Conservation (phyloP, 92 coral and sea anemone genomes). For the Montipora capitata region DNA sequence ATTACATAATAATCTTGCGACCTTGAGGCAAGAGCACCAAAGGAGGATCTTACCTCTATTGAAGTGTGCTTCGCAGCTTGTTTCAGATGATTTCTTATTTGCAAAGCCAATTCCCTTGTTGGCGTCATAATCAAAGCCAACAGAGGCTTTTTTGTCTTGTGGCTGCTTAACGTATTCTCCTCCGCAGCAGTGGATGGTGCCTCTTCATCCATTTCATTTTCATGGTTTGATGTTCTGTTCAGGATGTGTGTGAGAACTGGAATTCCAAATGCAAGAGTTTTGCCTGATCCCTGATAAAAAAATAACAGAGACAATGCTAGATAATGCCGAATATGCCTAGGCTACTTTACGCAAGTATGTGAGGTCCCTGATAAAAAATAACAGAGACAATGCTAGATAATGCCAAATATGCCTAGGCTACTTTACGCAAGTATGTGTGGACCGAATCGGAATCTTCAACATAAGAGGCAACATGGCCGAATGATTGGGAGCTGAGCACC, state of each 20-base stretch:
- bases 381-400: too few relatives aligned
- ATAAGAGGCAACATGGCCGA: too few relatives aligned
- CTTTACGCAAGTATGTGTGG: too few relatives aligned
- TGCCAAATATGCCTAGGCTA: too few relatives aligned
- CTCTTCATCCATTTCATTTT: not conserved
- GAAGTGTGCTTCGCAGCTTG: constrained; percentile 81
- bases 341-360: too few relatives aligned
- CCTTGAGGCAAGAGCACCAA: not conserved
- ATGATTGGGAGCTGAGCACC: too few relatives aligned
- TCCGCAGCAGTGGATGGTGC: too few relatives aligned
- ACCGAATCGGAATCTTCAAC: too few relatives aligned
- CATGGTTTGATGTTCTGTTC: constrained; percentile 18
- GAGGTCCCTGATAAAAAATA: constrained; percentile 73
- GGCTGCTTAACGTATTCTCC: not conserved
- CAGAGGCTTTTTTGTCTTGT: constrained; percentile 43
- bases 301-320: not conserved
- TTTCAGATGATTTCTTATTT: constrained; percentile 85
- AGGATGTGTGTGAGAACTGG: constrained; percentile 91
- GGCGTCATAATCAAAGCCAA: constrained; percentile 93
- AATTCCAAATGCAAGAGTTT: constrained; percentile 96
- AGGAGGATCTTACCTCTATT: constrained; percentile 61
- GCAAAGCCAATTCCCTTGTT: constrained; percentile 95
- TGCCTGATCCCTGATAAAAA: constrained; percentile 91
- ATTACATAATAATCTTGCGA: too few relatives aligned
- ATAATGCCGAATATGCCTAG: too few relatives aligned